Conservation (phyloP, 2,888 invertebrate species). For the Stenurella melanura region DNA sequence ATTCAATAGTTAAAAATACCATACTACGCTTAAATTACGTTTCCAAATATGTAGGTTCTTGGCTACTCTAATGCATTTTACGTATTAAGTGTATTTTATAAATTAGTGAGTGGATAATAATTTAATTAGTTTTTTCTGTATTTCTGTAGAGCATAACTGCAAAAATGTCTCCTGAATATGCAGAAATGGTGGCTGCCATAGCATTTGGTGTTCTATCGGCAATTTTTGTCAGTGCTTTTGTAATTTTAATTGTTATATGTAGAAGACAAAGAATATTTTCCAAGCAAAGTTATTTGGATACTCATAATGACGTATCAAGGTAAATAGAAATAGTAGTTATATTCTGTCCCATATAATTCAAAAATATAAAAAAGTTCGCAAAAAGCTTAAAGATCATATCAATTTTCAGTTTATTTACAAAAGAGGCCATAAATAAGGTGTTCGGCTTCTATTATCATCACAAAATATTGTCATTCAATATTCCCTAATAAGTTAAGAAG, state of each 20-base stretch:
- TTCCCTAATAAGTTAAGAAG: no score
- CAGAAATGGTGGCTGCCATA: constrained; percentile 82
- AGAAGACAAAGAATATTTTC: constrained; percentile 74
- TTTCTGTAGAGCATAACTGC: constrained; percentile 58
- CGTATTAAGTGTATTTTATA: constrained; percentile 2
- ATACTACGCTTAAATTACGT: not conserved
- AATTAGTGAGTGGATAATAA: constrained; percentile 13
- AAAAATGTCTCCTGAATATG: constrained; percentile 73
- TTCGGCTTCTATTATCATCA: no score
- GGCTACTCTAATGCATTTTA: not conserved
- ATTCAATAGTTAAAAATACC: not conserved
- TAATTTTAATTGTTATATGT: constrained; percentile 80
- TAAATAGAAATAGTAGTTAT: no score
- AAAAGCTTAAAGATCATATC: no score
- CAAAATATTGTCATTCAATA: no score
- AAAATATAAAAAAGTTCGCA: no score
- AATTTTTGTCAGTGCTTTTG: constrained; percentile 81
- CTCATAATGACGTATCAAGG: constrained; percentile 63
- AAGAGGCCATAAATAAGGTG: no score
- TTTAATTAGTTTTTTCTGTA: not conserved
- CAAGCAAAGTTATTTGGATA: constrained; percentile 62
- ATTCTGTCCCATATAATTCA: no score
- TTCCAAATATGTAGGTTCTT: not conserved
- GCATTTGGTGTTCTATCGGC: constrained; percentile 81
- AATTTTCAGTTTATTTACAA: no score